Evolutionary conservation across 35 echinoderm and acorn worm species (phyloP).

Genomic region (Lytechinus variegatus): DNA sequence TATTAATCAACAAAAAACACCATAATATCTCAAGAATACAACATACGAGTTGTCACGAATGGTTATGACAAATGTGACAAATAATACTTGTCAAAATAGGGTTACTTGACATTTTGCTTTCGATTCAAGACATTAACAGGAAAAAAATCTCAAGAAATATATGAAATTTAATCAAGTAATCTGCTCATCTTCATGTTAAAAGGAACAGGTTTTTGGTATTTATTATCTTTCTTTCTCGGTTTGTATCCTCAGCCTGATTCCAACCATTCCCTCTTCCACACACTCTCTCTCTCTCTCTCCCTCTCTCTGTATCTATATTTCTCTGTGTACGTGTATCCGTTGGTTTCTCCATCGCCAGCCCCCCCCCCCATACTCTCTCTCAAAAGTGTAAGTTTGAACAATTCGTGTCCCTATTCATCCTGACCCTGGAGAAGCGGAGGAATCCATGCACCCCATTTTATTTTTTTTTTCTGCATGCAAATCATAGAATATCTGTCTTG

Average conservation of each 20-base stretch:
- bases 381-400: not conserved
- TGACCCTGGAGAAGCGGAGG: too few relatives aligned
- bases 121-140: too few relatives aligned
- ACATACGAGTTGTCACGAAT: not conserved
- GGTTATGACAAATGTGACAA: not conserved
- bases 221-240: slow-evolving; percentile 12
- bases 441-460: too few relatives aligned
- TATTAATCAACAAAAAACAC: not conserved
- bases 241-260: not conserved
- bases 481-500: too few relatives aligned
- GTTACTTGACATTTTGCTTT: too few relatives aligned
- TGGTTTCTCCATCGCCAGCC: not conserved
- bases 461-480: too few relatives aligned
- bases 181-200: too few relatives aligned
- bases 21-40: not conserved
- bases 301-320: not conserved
- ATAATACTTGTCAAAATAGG: not conserved
- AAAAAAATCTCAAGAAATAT: too few relatives aligned
- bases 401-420: too few relatives aligned
- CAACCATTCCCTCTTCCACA: not conserved
- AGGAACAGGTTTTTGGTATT: not conserved
- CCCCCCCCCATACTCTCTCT: not conserved
- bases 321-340: not conserved
- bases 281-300: not conserved
- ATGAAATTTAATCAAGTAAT: too few relatives aligned